These are phyloP conservation scores for Bombylius major DNA, from an alignment of 2,888 invertebrate species.

Conservation along the genomic window DNA sequence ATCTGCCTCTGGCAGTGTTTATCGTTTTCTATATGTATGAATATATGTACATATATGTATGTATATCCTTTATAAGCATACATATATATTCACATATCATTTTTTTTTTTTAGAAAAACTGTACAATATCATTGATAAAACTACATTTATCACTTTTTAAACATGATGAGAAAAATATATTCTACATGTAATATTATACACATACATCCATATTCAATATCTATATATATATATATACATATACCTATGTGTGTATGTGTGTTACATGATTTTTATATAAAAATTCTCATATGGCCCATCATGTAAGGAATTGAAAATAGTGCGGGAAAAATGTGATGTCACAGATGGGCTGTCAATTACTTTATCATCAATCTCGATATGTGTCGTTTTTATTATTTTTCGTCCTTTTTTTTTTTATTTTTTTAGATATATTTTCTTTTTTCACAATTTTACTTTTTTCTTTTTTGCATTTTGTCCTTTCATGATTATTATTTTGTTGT, in stretches of 20 bases:
- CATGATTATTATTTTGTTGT: too few relatives aligned
- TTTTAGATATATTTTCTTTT: not conserved
- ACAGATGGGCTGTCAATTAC: constrained; percentile 14
- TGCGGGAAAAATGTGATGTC: constrained; percentile 7
- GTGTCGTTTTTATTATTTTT: not conserved
- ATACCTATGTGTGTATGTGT: too few relatives aligned
- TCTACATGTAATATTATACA: not conserved
- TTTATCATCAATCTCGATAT: constrained; percentile 11
- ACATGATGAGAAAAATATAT: not conserved
- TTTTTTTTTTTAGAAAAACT: too few relatives aligned
- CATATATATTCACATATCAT: too few relatives aligned
- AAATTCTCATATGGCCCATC: constrained; percentile 5
- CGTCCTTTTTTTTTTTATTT: not conserved
- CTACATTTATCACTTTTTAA: not conserved
- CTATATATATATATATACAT: not conserved
- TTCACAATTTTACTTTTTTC: too few relatives aligned
- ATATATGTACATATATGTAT: too few relatives aligned
- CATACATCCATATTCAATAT: not conserved
- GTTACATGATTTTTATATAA: too few relatives aligned
- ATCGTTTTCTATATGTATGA: too few relatives aligned
- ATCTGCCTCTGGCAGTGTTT: not conserved
- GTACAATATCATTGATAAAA: too few relatives aligned
- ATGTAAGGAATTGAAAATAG: not conserved
- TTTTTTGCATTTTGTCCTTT: too few relatives aligned
- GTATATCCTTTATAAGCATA: too few relatives aligned